These are phyloP conservation scores for Takifugu flavidus DNA, from an alignment of 2,113 vertebrate species.

Conservation along the genomic window DNA sequence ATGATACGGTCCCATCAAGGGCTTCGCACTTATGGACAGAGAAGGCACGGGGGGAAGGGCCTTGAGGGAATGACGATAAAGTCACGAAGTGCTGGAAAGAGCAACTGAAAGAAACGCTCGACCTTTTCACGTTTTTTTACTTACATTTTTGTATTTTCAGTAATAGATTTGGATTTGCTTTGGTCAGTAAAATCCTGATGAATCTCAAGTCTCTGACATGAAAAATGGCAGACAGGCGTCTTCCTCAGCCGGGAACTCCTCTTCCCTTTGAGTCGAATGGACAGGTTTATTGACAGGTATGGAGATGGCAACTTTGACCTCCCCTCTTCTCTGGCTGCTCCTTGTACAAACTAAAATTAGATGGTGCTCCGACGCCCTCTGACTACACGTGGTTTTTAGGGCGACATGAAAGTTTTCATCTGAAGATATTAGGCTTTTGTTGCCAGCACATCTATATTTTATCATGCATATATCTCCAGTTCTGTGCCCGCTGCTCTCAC, in stretches of 20 bases:
- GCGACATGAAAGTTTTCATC: slow-evolving; percentile 30
- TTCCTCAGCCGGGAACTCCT: too few relatives aligned
- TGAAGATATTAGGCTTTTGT: slow-evolving; percentile 18
- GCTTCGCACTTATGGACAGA: slow-evolving; percentile 34
- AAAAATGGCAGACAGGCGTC: too few relatives aligned
- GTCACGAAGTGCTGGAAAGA: slow-evolving; percentile 2
- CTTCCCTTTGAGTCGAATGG: too few relatives aligned
- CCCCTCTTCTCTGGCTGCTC: too few relatives aligned
- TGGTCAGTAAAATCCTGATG: too few relatives aligned
- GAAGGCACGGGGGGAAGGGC: slow-evolving; percentile 3
- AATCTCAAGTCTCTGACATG: too few relatives aligned
- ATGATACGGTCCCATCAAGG: slow-evolving; percentile 61
- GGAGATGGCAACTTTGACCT: too few relatives aligned
- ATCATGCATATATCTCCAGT: slow-evolving; percentile 27
- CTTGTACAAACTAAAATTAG: too few relatives aligned
- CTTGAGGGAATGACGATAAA: slow-evolving; percentile 28
- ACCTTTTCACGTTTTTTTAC: not conserved
- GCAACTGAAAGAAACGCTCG: not conserved
- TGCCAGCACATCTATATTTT: slow-evolving; percentile 50
- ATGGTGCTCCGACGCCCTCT: not conserved
- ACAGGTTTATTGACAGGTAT: too few relatives aligned
- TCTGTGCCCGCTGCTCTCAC: slow-evolving; percentile 27
- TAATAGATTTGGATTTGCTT: not conserved
- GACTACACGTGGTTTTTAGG: slow-evolving; percentile 11
- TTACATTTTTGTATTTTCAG: not conserved